phyloP scores from a whole-genome alignment of 2,797 vertebrate species.

The Smutsia gigantea region DNA sequence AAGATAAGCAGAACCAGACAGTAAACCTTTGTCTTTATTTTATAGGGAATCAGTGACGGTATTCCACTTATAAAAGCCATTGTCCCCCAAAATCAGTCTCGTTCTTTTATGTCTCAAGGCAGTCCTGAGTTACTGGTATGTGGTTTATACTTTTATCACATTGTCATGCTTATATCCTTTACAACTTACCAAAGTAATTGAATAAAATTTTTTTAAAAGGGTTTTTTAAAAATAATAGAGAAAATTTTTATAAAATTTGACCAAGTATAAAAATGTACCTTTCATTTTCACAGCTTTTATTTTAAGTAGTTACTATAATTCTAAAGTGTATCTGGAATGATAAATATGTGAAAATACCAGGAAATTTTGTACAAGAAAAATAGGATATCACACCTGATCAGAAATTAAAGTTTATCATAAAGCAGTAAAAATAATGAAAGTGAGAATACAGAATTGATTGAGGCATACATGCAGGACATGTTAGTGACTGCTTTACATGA shows the following conservation, averaged over 20 bases:
- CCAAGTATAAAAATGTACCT: constrained; percentile 38
- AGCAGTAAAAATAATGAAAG: constrained; percentile 11
- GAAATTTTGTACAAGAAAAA: constrained; percentile 22
- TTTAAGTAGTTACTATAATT: constrained; percentile 42
- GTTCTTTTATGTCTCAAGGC: constrained; percentile 97
- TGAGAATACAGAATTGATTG: constrained; percentile 29
- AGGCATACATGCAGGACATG: neutral
- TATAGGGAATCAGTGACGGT: constrained; percentile 95
- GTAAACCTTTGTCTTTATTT: constrained; percentile 59
- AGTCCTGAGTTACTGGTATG: constrained; percentile 96
- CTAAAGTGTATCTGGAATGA: constrained; percentile 37
- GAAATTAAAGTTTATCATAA: constrained; percentile 7
- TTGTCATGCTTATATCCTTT: neutral
- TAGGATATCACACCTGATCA: neutral
- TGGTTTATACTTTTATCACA: constrained; percentile 41
- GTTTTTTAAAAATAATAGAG: neutral
- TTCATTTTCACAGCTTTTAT: neutral
- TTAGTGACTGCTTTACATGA: neutral
- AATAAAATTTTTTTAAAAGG: neutral
- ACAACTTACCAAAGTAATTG: neutral
- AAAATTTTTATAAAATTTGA: constrained; percentile 21
- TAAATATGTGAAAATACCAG: neutral
- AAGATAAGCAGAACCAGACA: constrained; percentile 31
- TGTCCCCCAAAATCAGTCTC: constrained; percentile 95
- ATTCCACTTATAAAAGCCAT: constrained; percentile 93